These are phyloP conservation scores for Crotophaga sulcirostris DNA, from an alignment of 2,113 vertebrate species.

Conservation along the genomic window DNA sequence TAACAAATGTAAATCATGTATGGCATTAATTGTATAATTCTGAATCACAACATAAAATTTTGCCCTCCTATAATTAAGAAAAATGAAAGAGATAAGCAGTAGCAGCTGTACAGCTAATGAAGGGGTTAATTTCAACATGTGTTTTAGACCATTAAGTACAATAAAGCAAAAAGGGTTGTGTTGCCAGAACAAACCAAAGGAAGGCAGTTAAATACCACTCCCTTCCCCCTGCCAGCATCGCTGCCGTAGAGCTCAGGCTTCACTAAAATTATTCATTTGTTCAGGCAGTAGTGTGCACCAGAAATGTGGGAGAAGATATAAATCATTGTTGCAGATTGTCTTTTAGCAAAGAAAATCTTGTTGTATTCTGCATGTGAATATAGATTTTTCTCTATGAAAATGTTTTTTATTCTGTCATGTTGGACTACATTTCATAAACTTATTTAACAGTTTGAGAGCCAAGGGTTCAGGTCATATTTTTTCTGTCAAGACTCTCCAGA, in stretches of 20 bases:
- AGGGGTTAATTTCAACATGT: constrained; percentile 7
- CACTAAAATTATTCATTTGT: background rate
- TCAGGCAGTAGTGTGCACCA: background rate
- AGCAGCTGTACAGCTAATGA: background rate
- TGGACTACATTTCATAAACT: background rate
- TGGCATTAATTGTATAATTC: background rate
- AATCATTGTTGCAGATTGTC: background rate
- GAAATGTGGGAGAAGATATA: background rate
- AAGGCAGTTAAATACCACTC: background rate
- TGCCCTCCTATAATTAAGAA: background rate
- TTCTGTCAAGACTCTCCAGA: background rate
- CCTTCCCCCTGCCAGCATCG: background rate
- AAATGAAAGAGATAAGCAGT: background rate
- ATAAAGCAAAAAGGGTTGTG: background rate
- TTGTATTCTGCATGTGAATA: background rate
- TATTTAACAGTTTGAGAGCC: background rate
- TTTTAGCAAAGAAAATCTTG: background rate
- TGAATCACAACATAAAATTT: background rate
- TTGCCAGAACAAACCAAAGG: constrained; percentile 2
- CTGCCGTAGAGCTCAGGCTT: background rate
- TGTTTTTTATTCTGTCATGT: background rate
- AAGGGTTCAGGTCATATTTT: background rate
- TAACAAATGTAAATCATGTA: background rate
- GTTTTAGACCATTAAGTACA: background rate
- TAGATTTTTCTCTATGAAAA: background rate